Evolutionary conservation across 2,888 invertebrate species (phyloP), one percentile per base, ranked within the genome.

Genomic region (Cerastis leucographa): DNA sequence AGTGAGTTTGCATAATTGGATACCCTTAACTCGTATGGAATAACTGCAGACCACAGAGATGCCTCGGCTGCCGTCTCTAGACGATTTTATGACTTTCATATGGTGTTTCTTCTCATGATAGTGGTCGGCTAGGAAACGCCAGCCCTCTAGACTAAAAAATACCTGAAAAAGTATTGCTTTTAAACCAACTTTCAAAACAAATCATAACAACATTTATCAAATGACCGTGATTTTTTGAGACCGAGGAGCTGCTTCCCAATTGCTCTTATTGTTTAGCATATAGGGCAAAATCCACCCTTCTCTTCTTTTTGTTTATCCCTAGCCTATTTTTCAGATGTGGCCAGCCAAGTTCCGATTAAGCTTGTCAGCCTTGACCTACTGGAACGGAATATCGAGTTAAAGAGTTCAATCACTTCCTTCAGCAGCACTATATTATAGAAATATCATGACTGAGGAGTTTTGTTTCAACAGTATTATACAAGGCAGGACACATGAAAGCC

Each of bases 1-100:
- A 35, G 29, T 19, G 29, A 19, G n/a, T n/a, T 44, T 22, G 25
- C 22, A 9, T 25, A 35, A 35, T 78, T 78, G 11, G 19, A 75
- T 51, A 42, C 11, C 11, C 14, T 19, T 44, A 9, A 22, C 9
- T 64, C n/a, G 19, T 11, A 11, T 44, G 25, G 29, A 54, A 40
- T 35, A 67, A 51, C n/a, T 3, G n/a, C 17, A n/a, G 51, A 54
- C 8, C 14, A n/a, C n/a, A 14, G 42, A 14, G 14, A n/a, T 42
- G 14, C n/a, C 8, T 14, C 42, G n/a, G n/a, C 14, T 42, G 14
- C n/a, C n/a, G 0, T 22, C 19, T 14, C n/a, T 7, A n/a, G 40
- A 64, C n/a, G 64, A 14, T 3, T 42, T 42, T n/a, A 40, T 40
- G 40, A 62, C 14, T 56, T 56, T 25, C n/a, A 64, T n/a, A n/a